A percentile compares a stretch with the other conserved stretches of the same genome.
Conservation (phyloP, 2,113 vertebrate genomes). For the Peucedramus taeniatus region DNA sequence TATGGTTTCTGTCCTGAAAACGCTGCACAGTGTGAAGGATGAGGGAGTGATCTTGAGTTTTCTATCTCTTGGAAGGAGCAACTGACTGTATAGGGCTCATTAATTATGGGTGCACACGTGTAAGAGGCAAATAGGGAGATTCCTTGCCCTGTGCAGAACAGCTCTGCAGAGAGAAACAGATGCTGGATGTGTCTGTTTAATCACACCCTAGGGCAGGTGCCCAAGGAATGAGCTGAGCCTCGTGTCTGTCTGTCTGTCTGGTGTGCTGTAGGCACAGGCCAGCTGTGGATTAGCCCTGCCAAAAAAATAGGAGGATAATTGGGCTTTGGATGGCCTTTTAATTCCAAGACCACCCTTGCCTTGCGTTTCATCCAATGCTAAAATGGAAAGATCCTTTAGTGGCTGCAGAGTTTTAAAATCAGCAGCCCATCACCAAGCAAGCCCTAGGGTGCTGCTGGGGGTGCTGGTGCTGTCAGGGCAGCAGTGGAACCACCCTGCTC, state of each 20-base stretch:
- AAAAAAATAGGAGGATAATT: not conserved
- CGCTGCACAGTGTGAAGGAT: not conserved
- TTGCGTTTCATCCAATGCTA: not conserved
- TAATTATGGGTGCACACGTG: not conserved
- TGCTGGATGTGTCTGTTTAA: not conserved
- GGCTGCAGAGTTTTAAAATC: not conserved
- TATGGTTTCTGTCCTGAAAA: not conserved
- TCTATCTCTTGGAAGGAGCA: not conserved
- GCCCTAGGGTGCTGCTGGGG: not conserved
- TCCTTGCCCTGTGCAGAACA: not conserved
- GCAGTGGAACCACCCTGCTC: not conserved
- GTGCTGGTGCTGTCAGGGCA: not conserved
- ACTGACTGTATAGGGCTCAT: not conserved
- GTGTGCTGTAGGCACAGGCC: not conserved
- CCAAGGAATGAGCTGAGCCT: not conserved
- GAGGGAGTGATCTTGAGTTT: not conserved
- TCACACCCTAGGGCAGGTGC: not conserved
- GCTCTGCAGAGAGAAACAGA: not conserved
- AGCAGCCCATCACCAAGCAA: rapidly evolving
- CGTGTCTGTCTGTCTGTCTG: not conserved
- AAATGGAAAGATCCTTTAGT: rapidly evolving
- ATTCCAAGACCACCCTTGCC: not conserved
- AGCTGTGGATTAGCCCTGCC: not conserved
- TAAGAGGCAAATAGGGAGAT: not conserved
- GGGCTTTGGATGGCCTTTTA: not conserved